Percentiles rank a stretch among this genome's conserved stretches.
These are phyloP conservation scores for Rachycentron canadum DNA, from an alignment of 2,797 vertebrate species.

Conservation along the genomic window DNA sequence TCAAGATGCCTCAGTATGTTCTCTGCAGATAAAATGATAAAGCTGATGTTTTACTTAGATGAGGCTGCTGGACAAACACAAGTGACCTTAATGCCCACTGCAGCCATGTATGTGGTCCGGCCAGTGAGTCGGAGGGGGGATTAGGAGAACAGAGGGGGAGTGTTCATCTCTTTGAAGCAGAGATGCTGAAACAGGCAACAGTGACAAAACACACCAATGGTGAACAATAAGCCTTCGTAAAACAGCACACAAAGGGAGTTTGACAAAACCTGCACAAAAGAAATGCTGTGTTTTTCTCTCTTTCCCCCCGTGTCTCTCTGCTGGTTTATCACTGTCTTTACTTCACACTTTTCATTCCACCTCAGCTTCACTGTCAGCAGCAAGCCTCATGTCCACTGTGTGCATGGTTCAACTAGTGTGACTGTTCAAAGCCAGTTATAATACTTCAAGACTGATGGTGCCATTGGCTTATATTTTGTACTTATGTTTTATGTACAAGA, in stretches of 20 bases:
- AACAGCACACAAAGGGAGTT: constrained; percentile 66
- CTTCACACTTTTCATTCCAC: constrained; percentile 25
- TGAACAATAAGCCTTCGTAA: constrained; percentile 66
- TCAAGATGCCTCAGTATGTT: constrained; percentile 40
- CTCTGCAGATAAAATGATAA: constrained; percentile 32
- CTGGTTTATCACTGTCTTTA: constrained; percentile 51
- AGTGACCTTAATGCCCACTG: constrained; percentile 58
- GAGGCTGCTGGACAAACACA: constrained; percentile 55
- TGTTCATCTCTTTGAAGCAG: constrained; percentile 70
- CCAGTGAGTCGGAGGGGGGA: constrained; percentile 56
- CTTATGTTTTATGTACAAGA: constrained; percentile 14
- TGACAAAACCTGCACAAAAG: constrained; percentile 70
- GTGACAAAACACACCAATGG: constrained; percentile 68
- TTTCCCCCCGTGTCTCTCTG: constrained; percentile 15
- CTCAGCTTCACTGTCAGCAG: constrained; percentile 16
- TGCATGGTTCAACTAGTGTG: constrained; percentile 13
- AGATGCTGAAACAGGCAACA: constrained; percentile 79
- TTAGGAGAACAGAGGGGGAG: constrained; percentile 70
- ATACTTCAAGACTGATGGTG: constrained; percentile 15
- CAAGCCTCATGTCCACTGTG: constrained; percentile 3
- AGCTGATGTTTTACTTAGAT: constrained; percentile 34
- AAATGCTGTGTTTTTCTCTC: constrained; percentile 71
- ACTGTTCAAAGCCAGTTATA: not conserved
- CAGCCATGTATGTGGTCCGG: constrained; percentile 22
- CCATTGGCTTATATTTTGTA: constrained; percentile 7